Conservation (phyloP, 2,888 invertebrate genomes). For the Phasia obesa region DNA sequence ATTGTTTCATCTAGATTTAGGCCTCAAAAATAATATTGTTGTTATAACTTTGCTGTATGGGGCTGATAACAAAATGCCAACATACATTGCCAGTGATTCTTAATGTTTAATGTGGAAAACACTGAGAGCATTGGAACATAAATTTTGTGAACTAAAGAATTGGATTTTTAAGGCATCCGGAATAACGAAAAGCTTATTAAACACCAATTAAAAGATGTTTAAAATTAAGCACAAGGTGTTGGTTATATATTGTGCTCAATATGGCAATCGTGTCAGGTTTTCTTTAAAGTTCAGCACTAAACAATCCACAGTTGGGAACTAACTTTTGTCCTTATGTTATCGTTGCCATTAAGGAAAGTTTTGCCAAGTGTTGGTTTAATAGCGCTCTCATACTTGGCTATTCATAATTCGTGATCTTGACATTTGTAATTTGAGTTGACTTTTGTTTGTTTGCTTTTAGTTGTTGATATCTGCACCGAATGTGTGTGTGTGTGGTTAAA, state of each 20-base stretch:
- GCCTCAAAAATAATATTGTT: slow-evolving; percentile 8
- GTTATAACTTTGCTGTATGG: slow-evolving; percentile 19
- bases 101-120: not conserved
- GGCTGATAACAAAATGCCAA: slow-evolving; percentile 33
- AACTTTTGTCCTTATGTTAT: not conserved
- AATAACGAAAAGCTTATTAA: too few species aligned
- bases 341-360: slow-evolving; percentile 19
- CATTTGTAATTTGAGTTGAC: slow-evolving; percentile 56
- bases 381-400: not conserved
- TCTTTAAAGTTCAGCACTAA: not conserved
- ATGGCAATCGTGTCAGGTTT: too few species aligned
- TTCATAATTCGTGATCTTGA: slow-evolving; percentile 63
- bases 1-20: slow-evolving; percentile 40
- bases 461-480: slow-evolving; percentile 2
- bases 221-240: too few species aligned
- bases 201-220: too few species aligned
- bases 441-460: slow-evolving; percentile 5
- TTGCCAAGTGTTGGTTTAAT: too few species aligned
- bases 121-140: too few species aligned
- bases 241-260: too few species aligned
- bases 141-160: too few species aligned
- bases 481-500: slow-evolving; percentile 31
- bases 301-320: not conserved
- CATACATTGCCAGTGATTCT: slow-evolving; percentile 9
- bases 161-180: too few species aligned